phyloP scores from a whole-genome alignment of 2,797 vertebrate genomes.

The Alauda arvensis region DNA sequence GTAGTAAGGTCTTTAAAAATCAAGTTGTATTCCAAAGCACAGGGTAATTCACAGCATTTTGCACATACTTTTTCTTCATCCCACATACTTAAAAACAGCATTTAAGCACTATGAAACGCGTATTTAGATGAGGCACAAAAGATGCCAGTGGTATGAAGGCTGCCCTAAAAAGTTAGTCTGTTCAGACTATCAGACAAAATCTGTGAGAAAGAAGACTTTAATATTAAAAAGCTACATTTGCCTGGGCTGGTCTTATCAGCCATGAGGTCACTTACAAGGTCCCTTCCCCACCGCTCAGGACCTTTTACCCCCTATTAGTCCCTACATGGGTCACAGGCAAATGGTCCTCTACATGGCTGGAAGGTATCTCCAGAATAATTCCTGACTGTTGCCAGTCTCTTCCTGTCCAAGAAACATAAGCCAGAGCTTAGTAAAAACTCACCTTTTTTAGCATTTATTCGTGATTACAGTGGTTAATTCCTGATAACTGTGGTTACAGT shows the following conservation, averaged over 20 bases:
- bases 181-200: background rate
- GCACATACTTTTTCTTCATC: background rate
- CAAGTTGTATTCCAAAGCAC: background rate
- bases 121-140: background rate
- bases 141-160: background rate
- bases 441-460: background rate
- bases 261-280: background rate
- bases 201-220: background rate
- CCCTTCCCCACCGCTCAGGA: background rate
- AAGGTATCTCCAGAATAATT: background rate
- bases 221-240: background rate
- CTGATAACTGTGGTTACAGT: background rate
- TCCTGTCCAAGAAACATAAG: background rate
- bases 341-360: background rate
- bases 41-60: background rate
- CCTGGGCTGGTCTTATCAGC: background rate
- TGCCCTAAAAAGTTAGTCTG: background rate
- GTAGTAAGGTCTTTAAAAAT: background rate
- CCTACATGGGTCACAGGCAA: background rate
- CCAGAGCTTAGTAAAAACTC: background rate
- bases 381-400: background rate
- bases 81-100: background rate
- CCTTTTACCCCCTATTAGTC: background rate
- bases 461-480: background rate
- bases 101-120: background rate